phyloP scores from a whole-genome alignment of 2,113 vertebrate genomes.

The Clarias magur region DNA sequence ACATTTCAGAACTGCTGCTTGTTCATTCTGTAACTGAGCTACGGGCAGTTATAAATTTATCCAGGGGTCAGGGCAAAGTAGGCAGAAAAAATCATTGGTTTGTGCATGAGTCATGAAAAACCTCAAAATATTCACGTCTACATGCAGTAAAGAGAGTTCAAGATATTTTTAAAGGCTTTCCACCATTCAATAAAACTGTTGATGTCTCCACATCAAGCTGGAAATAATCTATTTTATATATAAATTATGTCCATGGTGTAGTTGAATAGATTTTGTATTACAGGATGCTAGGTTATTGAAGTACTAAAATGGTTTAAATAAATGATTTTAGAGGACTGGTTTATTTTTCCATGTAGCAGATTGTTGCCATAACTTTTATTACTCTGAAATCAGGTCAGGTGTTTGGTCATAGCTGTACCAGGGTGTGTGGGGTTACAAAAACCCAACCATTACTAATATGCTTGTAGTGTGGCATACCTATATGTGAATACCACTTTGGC shows the following conservation, averaged over 20 bases:
- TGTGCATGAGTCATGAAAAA: constrained; percentile 23
- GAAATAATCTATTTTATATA: no score
- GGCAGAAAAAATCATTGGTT: neutral
- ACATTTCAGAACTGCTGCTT: neutral
- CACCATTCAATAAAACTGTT: neutral
- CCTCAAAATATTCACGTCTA: neutral
- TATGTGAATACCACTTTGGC: neutral
- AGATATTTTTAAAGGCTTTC: neutral
- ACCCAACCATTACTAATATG: neutral
- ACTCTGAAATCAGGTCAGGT: neutral
- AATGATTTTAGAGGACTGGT: neutral
- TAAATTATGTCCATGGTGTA: neutral
- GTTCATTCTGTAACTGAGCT: neutral
- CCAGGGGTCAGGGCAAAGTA: neutral
- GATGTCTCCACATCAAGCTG: neutral
- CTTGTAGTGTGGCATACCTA: neutral
- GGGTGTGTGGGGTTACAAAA: neutral
- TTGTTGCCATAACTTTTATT: neutral
- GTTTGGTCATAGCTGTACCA: neutral
- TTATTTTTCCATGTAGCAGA: neutral
- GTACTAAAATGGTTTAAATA: neutral
- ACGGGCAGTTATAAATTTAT: neutral
- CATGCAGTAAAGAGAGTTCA: neutral
- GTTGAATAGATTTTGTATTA: neutral
- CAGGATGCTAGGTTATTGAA: neutral